Evolutionary conservation across 1,140 invertebrate species (phyloP), one percentile per base, ranked within the genome.

Genomic region (Ptiloglossa arizonensis): DNA sequence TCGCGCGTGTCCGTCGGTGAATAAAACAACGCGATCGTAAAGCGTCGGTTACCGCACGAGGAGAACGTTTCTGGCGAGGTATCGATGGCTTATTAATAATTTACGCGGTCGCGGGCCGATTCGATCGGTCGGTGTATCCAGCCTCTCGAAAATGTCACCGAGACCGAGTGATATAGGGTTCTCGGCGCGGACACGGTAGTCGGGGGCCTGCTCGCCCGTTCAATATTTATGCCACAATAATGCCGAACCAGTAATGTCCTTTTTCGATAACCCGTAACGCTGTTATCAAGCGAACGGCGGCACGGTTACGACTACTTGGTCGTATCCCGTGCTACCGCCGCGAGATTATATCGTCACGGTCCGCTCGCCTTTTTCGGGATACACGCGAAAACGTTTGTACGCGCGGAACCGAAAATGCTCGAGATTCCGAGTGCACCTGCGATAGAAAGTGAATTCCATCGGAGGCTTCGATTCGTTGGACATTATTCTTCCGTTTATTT

Each of bases 81-180:
- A 32, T 57, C 54, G 54, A 57, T 57, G 54, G 27, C 54, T 57
- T 57, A 57, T 57, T 57, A 57, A 57, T 57, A 32, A 57, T 57
- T 57, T 32, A 57, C 27, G 17, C 54, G 54, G 27, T 11, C 17
- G 11, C 27, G 54, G 22, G 17, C 9, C 54, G 54, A 57, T 57
- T 8, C 54, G 27, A 32, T 57, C 15, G 54, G 17, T 15, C 5
- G 13, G 19, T 19, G 32, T n/a, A n/a, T n/a, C 27, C 24, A 27
- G 2, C 54, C 15, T 5, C 54, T 57, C 54, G 54, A 17, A 57
- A 57, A 57, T 57, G 54, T 57, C 54, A 32, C 29, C 19, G 6
- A 32, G 54, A 57, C 27, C 15, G 13, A 1, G 27, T 17, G 27
- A 27, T 19, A 57, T 32, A 57, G 1, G 27, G 17, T 57, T 57